Percentiles rank a stretch among this genome's conserved stretches.
Conservation (phyloP, 2,888 invertebrate species). For the Cantharis flavilabris region DNA sequence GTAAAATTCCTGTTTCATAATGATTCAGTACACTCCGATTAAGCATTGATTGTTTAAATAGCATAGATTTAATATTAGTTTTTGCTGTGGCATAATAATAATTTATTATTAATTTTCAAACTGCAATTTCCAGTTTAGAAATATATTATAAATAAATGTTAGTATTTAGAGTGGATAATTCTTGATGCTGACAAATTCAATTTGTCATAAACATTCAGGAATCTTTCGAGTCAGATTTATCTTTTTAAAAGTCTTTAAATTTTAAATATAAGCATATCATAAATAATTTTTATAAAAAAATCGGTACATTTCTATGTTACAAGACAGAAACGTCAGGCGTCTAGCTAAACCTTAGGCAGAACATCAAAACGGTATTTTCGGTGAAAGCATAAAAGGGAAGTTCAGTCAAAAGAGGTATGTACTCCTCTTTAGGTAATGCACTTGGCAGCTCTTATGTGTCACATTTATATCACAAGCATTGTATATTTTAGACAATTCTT, state of each 20-base stretch:
- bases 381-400: constrained; percentile 10
- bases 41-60: background rate
- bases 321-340: constrained; percentile 10
- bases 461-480: constrained; percentile 5
- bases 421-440: constrained; percentile 7
- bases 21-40: constrained; percentile 4
- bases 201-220: background rate
- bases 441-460: constrained; percentile 9
- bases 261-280: background rate
- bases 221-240: background rate
- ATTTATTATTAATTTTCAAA: background rate
- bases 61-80: background rate
- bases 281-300: constrained; percentile 1
- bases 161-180: background rate
- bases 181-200: background rate
- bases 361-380: constrained; percentile 12
- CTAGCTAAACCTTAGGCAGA: constrained; percentile 6
- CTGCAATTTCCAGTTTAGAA: background rate
- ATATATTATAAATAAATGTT: background rate
- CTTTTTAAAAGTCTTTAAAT: background rate
- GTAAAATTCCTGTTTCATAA: constrained; percentile 7
- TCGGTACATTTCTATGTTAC: constrained; percentile 3
- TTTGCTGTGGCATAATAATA: background rate
- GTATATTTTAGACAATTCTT: constrained; percentile 2
- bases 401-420: constrained; percentile 8